phyloP scores from a whole-genome alignment of 2,797 vertebrate genomes.

The Cottoperca gobio region DNA sequence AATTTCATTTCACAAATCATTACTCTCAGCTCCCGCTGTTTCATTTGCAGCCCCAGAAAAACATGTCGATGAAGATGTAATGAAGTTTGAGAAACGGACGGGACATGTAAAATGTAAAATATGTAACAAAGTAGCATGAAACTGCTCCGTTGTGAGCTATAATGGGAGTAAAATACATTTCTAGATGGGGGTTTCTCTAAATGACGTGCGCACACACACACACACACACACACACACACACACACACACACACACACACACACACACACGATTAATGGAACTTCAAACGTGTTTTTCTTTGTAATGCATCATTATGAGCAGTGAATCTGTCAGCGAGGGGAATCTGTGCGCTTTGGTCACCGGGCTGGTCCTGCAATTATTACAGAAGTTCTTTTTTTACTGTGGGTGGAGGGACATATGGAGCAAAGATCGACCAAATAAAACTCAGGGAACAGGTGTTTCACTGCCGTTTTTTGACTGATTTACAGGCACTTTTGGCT shows the following conservation, averaged over 20 bases:
- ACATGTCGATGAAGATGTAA: constrained; percentile 58
- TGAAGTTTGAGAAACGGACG: constrained; percentile 63
- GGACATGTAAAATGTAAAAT: constrained; percentile 74
- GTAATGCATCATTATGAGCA: constrained; percentile 78
- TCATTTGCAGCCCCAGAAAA: constrained; percentile 61
- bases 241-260: too few species aligned
- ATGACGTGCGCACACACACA: constrained; percentile 63
- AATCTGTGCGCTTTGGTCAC: constrained; percentile 67
- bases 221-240: too few species aligned
- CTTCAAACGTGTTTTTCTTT: constrained; percentile 82
- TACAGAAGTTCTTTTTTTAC: constrained; percentile 44
- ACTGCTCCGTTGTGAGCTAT: constrained; percentile 69
- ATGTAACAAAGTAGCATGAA: constrained; percentile 60
- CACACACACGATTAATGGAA: constrained; percentile 74
- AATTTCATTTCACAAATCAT: constrained; percentile 74
- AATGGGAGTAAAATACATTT: constrained; percentile 69
- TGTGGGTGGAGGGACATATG: constrained; percentile 37
- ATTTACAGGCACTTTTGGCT: constrained; percentile 23
- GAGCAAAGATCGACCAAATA: constrained; percentile 43
- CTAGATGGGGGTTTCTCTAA: constrained; percentile 70
- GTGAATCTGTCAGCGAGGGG: constrained; percentile 80
- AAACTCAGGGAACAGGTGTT: constrained; percentile 64
- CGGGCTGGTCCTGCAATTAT: constrained; percentile 58
- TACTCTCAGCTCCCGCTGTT: constrained; percentile 62
- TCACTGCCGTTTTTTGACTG: constrained; percentile 17